These are phyloP conservation scores for Erythrocercus mccallii DNA, from an alignment of 2,113 vertebrate genomes.

Conservation along the genomic window DNA sequence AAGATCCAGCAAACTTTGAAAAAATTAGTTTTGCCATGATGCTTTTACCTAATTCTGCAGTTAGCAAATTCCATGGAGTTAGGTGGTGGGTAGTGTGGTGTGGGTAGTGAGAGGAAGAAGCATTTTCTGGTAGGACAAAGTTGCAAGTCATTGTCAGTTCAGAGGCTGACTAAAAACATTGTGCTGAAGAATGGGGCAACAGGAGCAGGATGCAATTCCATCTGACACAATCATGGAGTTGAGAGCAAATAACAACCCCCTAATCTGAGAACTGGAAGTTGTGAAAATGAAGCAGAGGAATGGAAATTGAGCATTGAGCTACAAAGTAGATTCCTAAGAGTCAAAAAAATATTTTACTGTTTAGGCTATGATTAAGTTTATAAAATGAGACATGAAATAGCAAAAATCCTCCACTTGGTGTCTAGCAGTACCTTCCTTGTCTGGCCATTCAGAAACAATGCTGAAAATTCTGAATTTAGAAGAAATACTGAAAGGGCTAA, in stretches of 20 bases:
- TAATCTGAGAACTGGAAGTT: neutral
- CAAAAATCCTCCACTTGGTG: neutral
- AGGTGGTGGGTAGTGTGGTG: neutral
- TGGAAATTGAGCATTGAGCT: neutral
- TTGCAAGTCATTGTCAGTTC: neutral
- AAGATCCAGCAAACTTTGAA: neutral
- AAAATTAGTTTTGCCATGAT: neutral
- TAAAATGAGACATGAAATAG: neutral
- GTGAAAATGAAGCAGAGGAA: neutral
- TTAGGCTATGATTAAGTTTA: neutral
- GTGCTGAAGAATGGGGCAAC: neutral
- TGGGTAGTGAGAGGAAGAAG: neutral
- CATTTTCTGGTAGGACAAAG: neutral
- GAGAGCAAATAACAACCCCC: neutral
- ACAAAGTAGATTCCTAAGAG: neutral
- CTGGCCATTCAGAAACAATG: neutral
- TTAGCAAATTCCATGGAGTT: neutral
- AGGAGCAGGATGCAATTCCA: neutral
- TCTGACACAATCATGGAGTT: neutral
- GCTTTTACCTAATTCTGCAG: neutral
- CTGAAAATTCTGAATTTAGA: neutral
- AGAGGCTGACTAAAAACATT: neutral
- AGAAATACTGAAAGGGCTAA: neutral
- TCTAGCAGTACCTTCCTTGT: neutral
- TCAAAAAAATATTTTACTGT: neutral